Base-by-base conservation (phyloP, 2,797 vertebrate genomes). In the Sebastiscus albofasciatus region DNA sequence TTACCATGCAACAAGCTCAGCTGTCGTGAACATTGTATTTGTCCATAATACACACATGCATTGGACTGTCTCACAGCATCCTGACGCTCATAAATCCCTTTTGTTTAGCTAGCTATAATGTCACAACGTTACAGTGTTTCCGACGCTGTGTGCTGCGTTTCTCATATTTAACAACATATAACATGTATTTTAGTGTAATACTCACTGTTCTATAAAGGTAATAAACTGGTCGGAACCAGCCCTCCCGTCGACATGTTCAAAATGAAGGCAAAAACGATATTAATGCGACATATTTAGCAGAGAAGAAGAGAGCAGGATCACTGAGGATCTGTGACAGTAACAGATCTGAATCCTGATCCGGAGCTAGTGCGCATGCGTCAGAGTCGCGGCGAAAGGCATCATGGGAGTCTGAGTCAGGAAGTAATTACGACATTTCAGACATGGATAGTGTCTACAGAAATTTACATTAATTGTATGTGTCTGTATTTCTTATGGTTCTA, bases 161-260 rank as follows among this genome's bases (percentile, higher is more conserved):
- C 8, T 83, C 1, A 59, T 26, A 73, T 60, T 39, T 62, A 34
- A 46, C 1, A 24, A 54, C 9, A 84, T 76, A 69, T 54, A 34
- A 10, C 6, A 39, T 59, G 18, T 20, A 26, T 42, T 55, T 59
- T 1, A 16, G 1, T 1, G 7, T 42, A 24, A 69, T 90, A 94
- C 94, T 94, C 73, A 95, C 94, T 77, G 66, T 72, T 76, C 54
- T 93, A 90, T 39, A 79, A 81, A 52, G 64, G 75, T 22, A n/a
- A 10, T 4, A 13, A 61, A 56, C 12, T 58, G 24, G 33, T 29
- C 3, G 69, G 29, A 39, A 42, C n/a, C 49, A 14, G 0, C 6
- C 8, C 60, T 73, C 60, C 16, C 9, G 46, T 80, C 60, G 67
- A 66, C 90, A 93, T 92, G 54, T 67, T 79, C n/a, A 55, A 34